These are phyloP conservation scores for Chaenodraco wilsoni DNA, from an alignment of 2,797 vertebrate species.

Conservation along the genomic window DNA sequence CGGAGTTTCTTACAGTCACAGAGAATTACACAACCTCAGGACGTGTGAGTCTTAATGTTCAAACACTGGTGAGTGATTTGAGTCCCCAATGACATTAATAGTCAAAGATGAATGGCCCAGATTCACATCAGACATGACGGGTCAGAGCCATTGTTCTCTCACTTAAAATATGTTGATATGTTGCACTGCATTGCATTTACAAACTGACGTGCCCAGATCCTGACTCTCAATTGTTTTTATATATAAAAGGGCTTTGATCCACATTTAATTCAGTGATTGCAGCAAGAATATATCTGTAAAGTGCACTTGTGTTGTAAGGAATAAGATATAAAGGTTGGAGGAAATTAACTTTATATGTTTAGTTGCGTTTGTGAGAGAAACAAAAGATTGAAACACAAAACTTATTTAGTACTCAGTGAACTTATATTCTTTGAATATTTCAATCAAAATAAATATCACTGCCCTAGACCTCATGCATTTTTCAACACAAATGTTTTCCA, in stretches of 20 bases:
- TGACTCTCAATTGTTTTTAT: constrained; percentile 29
- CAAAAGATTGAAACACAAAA: constrained; percentile 6
- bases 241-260: constrained; percentile 21
- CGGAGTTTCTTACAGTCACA: neutral
- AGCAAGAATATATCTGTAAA: neutral
- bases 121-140: constrained; percentile 35
- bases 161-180: constrained; percentile 18
- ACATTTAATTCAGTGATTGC: constrained; percentile 11
- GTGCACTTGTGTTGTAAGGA: constrained; percentile 6
- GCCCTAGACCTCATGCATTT: neutral
- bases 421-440: constrained; percentile 26
- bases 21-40: constrained; percentile 18
- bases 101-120: constrained; percentile 14
- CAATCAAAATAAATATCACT: neutral
- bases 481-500: neutral
- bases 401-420: constrained; percentile 23
- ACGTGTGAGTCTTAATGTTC: constrained; percentile 20
- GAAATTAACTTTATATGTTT: neutral
- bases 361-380: neutral
- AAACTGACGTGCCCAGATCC: constrained; percentile 10
- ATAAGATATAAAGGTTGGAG: constrained; percentile 9
- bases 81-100: constrained; percentile 31
- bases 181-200: constrained; percentile 28
- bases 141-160: constrained; percentile 22
- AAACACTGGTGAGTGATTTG: neutral